Percentiles rank a stretch among this genome's conserved stretches.
phyloP scores from a whole-genome alignment of 2,113 vertebrate genomes.

The Cebidichthys violaceus region DNA sequence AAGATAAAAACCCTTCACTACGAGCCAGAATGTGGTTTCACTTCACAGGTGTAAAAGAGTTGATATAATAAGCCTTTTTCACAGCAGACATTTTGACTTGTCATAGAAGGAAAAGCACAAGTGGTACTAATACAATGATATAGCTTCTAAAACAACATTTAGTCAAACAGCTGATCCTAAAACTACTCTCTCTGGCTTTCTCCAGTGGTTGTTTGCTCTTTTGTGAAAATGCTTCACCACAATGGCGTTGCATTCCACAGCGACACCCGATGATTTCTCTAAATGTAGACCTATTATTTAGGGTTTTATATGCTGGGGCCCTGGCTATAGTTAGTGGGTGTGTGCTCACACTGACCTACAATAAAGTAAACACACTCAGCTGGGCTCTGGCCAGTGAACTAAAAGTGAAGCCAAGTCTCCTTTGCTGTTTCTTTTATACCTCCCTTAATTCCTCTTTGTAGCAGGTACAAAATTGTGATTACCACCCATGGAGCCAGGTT shows the following conservation, averaged over 20 bases:
- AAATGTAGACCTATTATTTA: constrained; percentile 82
- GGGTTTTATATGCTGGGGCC: constrained; percentile 71
- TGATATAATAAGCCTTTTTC: not conserved
- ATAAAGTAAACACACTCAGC: constrained; percentile 69
- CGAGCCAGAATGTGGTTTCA: not conserved
- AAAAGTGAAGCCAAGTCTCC: constrained; percentile 33
- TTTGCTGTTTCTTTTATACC: constrained; percentile 11
- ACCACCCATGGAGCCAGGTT: not conserved
- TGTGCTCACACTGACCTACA: constrained; percentile 73
- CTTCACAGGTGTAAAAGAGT: not conserved
- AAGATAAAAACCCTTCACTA: not conserved
- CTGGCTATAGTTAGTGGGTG: constrained; percentile 77
- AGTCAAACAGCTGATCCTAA: not conserved
- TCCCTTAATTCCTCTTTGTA: constrained; percentile 11
- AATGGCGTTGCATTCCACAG: constrained; percentile 78
- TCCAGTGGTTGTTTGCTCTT: constrained; percentile 72
- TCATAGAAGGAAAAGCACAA: not conserved
- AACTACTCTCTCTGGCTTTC: constrained; percentile 43
- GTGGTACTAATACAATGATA: not conserved
- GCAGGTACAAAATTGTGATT: constrained; percentile 11
- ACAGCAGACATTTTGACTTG: not conserved
- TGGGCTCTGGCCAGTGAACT: constrained; percentile 42
- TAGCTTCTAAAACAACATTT: not conserved
- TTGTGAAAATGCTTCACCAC: constrained; percentile 75
- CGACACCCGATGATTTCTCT: constrained; percentile 81